Evolutionary conservation across 2,113 vertebrate genomes (phyloP), one percentile per base, ranked within the genome.

Genomic region (Labeo catla): DNA sequence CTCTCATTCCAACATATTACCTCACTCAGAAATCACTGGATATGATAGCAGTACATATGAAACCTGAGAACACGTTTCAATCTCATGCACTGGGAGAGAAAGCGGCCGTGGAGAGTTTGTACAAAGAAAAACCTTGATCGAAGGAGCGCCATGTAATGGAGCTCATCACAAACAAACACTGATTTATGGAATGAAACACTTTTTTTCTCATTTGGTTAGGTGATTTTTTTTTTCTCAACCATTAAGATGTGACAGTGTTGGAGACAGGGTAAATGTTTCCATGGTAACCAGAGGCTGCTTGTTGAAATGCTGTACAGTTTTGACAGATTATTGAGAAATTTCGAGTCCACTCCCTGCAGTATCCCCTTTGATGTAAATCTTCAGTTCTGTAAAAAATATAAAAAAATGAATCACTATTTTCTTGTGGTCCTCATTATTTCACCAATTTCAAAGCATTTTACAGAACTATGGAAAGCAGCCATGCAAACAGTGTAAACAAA

Each of bases 351-450:
- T 92, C 90, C 92, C 94, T 93, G 94, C 82, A 91, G 94, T 92
- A 90, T 61, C 77, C 52, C 92, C 91, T 93, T 94, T 94, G 92
- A 93, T 94, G 94, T 93, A 94, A 93, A 92, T 96, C 92, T 93
- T 92, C 86, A 90, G 89, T 91, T 95, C 90, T 94, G 94, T 93
- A 92, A 91, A 92, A 94, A 94, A 93, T 90, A 94, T 91, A 92
- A 93, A 93, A 92, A 86, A 87, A 79, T 87, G 74, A 89, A 88
- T 90, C 85, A 89, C 72, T 72, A 43, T 76, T 84, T 77, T 81
- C 11, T 73, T 12, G 73, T 79, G 49, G 84, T 77, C 81, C 63
- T 49, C 74, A 74, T 59, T 83, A 89, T 85, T 85, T 72, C 28
- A 87, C 43, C 50, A 59, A 6, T 74, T 86, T 45, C 76, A 47